A percentile compares a stretch with the other conserved stretches of the same genome.
Evolutionary conservation across 2,888 invertebrate species (phyloP).

Genomic region (Acronicta aceris): DNA sequence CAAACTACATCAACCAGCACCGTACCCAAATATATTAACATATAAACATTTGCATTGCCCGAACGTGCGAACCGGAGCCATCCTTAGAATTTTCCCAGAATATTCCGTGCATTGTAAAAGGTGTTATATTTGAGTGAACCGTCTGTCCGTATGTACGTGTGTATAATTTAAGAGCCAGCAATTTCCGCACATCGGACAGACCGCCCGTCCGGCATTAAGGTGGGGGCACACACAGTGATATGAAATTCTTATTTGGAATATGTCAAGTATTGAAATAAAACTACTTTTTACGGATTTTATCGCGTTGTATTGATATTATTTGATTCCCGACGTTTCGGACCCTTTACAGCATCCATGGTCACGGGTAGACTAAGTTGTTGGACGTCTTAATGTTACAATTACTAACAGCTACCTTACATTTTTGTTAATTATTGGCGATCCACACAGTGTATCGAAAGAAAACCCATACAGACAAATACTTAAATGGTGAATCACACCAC

Average conservation of each 20-base stretch:
- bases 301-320: no score
- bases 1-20: neutral
- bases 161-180: constrained; percentile 58
- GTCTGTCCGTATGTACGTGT: constrained; percentile 38
- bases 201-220: constrained; percentile 30
- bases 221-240: constrained; percentile 29
- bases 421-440: no score
- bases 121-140: constrained; percentile 53
- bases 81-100: constrained; percentile 24
- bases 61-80: constrained; percentile 11
- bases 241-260: constrained; percentile 25
- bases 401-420: no score
- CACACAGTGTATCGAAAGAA: no score
- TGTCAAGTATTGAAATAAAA: no score
- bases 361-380: no score
- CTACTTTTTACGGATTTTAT: no score
- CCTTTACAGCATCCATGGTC: no score
- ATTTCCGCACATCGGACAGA: constrained; percentile 56
- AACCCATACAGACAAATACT: no score
- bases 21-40: constrained; percentile 1
- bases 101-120: constrained; percentile 35
- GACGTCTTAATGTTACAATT: no score
- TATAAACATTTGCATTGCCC: constrained; percentile 18
- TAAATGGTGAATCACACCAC: no score
- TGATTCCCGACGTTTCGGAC: no score